Base-by-base conservation (phyloP, 1,140 invertebrate genomes). In the Paralvinella palmiformis region DNA sequence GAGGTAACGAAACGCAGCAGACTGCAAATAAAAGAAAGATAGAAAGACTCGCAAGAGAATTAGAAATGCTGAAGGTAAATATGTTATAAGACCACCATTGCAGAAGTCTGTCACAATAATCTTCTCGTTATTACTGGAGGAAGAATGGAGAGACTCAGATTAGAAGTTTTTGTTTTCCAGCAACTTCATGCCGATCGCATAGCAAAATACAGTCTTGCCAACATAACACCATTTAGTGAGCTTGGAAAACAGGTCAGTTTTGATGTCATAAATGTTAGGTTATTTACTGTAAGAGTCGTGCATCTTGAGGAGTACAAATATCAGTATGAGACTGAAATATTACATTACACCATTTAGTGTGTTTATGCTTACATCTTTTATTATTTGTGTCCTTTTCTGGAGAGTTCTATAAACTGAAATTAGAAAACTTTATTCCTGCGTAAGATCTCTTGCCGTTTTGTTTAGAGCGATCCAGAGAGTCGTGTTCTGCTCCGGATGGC, bases 201-300 rank as follows among this genome's bases (percentile, higher is more conserved):
- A 20, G 65, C 69, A 7, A 74, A 71, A 56, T 72, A 63, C 68
- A 64, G 70, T 0, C 44, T 74, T 22, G 70, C 63, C 24, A 68
- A 68, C 57, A 73, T 60, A 53, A 22, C 33, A 2, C 66, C 69
- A 31, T 70, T 71, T 63, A 57, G 27, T 36, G 69, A 71, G 1
- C 59, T 71, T 24, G 66, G 61, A 33, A 69, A 69, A 57, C 20
- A 66, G 57, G 69, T 69, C 61, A 55, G 56, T 65, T 29, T 20
- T 63, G 17, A 45, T 31, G 52, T 15, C 29, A 22, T 52, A 7
- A 45, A 32, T 59, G 33, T 20, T 52, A 22, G 24, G 0, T 52
- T 2, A 27, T 52, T 27, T n/a, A 52, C 24, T 10, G 48, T 52
- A 29, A 10, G 24, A 27, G 31, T 52, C 13, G 24, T 17, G 27